phyloP scores from a whole-genome alignment of 2,797 vertebrate genomes.

The Peromyscus nudipes region DNA sequence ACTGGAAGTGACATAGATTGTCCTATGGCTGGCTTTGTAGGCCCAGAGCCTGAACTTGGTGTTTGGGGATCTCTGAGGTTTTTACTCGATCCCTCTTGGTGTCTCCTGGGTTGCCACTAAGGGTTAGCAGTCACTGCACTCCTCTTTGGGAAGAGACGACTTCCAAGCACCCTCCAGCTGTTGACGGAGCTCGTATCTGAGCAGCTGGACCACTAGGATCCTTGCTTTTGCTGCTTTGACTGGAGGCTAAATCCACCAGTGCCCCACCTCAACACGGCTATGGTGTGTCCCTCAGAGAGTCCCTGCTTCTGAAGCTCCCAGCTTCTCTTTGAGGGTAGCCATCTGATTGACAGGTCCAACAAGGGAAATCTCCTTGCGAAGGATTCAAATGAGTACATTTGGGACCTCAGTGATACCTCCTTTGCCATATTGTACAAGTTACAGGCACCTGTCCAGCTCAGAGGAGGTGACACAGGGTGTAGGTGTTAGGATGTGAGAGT shows the following conservation, averaged over 20 bases:
- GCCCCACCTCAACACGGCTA: background rate
- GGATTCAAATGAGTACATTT: background rate
- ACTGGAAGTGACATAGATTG: background rate
- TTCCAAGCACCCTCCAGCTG: background rate
- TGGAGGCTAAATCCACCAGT: background rate
- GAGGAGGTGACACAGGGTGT: background rate
- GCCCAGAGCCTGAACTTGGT: too few species aligned
- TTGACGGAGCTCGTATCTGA: background rate
- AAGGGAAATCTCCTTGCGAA: background rate
- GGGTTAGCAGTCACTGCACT: background rate
- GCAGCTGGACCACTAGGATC: background rate
- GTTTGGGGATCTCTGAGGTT: background rate
- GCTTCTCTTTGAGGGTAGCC: background rate
- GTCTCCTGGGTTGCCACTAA: background rate
- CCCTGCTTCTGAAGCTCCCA: background rate
- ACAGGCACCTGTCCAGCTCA: background rate
- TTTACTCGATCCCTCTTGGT: background rate
- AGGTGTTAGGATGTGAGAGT: fast-evolving
- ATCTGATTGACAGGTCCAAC: background rate
- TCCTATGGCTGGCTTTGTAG: background rate
- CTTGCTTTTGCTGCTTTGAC: background rate
- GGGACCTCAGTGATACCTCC: background rate
- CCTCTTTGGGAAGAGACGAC: background rate
- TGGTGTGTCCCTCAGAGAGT: background rate
- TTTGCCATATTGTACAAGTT: background rate